phyloP scores from a whole-genome alignment of 2,888 invertebrate genomes.

The Polyommatus iphigenia region DNA sequence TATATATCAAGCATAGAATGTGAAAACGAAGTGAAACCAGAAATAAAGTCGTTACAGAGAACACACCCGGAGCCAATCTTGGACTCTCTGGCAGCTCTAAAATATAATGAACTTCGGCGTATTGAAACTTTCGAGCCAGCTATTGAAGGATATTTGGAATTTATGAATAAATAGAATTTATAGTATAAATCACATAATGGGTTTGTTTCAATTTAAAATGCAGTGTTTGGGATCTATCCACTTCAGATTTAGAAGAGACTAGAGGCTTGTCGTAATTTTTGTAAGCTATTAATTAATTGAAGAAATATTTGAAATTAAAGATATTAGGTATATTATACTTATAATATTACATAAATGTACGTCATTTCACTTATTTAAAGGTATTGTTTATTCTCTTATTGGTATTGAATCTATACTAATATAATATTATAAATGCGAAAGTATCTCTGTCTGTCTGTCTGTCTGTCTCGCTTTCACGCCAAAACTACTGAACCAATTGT shows the following conservation, averaged over 20 bases:
- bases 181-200: not conserved
- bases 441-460: no score
- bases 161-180: constrained; percentile 17
- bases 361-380: not conserved
- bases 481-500: no score
- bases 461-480: no score
- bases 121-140: constrained; percentile 58
- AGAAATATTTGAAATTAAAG: not conserved
- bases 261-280: no score
- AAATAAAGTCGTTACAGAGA: constrained; percentile 45
- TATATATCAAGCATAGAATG: constrained; percentile 56
- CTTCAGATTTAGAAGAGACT: no score
- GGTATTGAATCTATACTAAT: no score
- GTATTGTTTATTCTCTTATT: not conserved
- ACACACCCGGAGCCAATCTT: constrained; percentile 61
- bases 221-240: no score
- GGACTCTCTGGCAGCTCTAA: constrained; percentile 56
- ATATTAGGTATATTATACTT: no score
- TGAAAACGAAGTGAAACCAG: constrained; percentile 45
- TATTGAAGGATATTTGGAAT: constrained; percentile 50
- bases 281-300: no score
- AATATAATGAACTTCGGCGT: constrained; percentile 63
- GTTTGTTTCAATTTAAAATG: no score
- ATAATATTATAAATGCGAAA: no score
- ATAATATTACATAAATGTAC: not conserved